Percentiles rank a stretch among this genome's conserved stretches.
Evolutionary conservation across 1,140 invertebrate species (phyloP).

Genomic region (Dryas iulia): DNA sequence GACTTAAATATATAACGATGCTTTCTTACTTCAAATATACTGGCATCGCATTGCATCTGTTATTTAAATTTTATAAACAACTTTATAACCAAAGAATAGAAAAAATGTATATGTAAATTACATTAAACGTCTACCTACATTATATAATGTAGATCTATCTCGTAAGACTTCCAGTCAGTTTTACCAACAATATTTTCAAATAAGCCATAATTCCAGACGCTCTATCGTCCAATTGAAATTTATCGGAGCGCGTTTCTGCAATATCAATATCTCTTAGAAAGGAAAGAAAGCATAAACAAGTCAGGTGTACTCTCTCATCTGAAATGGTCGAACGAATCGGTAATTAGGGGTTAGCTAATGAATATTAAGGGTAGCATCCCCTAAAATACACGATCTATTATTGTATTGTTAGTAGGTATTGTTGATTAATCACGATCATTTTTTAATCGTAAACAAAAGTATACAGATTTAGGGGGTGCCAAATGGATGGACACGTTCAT

Average conservation of each 20-base stretch:
- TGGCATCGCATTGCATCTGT: no score
- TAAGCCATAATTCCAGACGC: constrained; percentile 28
- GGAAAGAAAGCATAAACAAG: constrained; percentile 69
- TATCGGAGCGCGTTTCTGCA: constrained; percentile 49
- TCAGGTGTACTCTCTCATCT: constrained; percentile 68
- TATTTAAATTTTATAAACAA: no score
- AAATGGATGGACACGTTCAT: constrained; percentile 15
- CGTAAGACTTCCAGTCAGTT: background rate
- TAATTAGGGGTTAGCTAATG: constrained; percentile 74
- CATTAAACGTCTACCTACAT: no score
- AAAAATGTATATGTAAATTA: background rate
- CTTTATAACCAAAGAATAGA: no score
- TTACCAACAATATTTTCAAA: constrained; percentile 1
- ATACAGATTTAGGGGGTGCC: constrained; percentile 40
- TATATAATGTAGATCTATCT: background rate
- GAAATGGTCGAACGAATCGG: constrained; percentile 55
- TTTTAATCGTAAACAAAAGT: constrained; percentile 57
- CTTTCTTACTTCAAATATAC: no score
- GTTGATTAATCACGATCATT: constrained; percentile 63
- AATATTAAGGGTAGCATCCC: constrained; percentile 71
- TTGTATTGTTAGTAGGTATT: constrained; percentile 57
- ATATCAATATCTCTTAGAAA: constrained; percentile 64
- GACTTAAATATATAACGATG: no score
- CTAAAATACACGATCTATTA: constrained; percentile 44
- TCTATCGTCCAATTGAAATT: constrained; percentile 54